Evolutionary conservation across 2,113 vertebrate genomes (phyloP).

Genomic region (Cebus imitator): DNA sequence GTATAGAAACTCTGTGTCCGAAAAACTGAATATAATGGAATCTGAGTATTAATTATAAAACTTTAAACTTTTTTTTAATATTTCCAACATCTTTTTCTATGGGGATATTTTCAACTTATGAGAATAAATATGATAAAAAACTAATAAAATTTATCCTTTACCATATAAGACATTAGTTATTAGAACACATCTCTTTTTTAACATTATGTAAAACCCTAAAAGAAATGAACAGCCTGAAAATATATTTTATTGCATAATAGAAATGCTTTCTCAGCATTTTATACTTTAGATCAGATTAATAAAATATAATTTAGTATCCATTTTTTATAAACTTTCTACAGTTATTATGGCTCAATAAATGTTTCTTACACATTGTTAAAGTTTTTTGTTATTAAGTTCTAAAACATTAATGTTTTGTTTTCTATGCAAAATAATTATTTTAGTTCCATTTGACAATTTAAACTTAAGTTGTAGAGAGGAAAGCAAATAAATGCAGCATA

Average conservation of each 20-base stretch:
- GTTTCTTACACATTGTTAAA: not conserved
- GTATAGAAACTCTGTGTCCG: not conserved
- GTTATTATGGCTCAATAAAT: not conserved
- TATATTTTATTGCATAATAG: not conserved
- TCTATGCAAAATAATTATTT: not conserved
- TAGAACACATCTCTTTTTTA: not conserved
- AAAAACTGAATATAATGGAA: not conserved
- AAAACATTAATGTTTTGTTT: constrained; percentile 42
- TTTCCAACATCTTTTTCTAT: not conserved
- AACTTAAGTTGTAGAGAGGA: not conserved
- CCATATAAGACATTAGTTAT: not conserved
- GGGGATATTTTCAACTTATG: not conserved
- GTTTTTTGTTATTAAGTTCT: not conserved
- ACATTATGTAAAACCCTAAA: not conserved
- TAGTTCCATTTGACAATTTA: constrained; percentile 20
- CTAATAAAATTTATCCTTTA: not conserved
- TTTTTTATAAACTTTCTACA: not conserved
- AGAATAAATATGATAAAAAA: not conserved
- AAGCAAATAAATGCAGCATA: not conserved
- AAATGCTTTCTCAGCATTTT: not conserved
- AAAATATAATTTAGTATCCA: constrained; percentile 25
- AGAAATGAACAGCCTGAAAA: not conserved
- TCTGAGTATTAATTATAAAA: not conserved
- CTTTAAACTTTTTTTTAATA: not conserved
- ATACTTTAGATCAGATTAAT: not conserved